A percentile compares a stretch with the other conserved stretches of the same genome.
Conservation (phyloP, 1,140 invertebrate species). For the Armadillidium nasatum region DNA sequence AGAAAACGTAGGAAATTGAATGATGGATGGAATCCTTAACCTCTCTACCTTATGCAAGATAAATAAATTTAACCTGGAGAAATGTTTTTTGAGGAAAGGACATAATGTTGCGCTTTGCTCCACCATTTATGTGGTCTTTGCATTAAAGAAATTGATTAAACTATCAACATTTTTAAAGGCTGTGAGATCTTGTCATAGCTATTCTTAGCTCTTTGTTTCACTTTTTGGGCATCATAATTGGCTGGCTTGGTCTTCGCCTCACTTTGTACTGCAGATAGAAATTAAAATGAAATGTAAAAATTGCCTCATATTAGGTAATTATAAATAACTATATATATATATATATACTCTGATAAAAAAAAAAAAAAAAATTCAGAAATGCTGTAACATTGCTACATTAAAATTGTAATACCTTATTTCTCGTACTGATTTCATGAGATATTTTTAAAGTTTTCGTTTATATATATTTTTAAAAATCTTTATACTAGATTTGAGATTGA, state of each 20-base stretch:
- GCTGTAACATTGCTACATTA: neutral
- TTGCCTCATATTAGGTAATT: neutral
- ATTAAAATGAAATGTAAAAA: neutral
- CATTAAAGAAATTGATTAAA: neutral
- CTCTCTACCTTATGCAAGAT: too few relatives aligned
- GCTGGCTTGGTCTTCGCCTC: neutral
- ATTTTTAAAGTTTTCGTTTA: too few relatives aligned
- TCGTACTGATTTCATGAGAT: neutral
- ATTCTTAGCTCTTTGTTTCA: slow-evolving; percentile 1
- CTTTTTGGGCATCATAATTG: neutral
- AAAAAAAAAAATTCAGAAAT: neutral
- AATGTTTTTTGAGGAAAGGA: too few relatives aligned
- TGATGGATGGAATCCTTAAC: too few relatives aligned
- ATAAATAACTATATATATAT: neutral
- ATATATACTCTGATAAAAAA: too few relatives aligned
- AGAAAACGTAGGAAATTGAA: neutral
- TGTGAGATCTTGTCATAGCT: slow-evolving; percentile 9
- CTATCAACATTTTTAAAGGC: neutral
- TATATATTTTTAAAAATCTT: too few relatives aligned
- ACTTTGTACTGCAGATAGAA: neutral
- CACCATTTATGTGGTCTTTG: too few relatives aligned
- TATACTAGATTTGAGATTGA: neutral
- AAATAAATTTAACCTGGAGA: too few relatives aligned
- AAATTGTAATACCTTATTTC: neutral
- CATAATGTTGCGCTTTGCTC: too few relatives aligned